phyloP scores from a whole-genome alignment of 2,797 vertebrate species.

The Muraenolepis orangiensis region DNA sequence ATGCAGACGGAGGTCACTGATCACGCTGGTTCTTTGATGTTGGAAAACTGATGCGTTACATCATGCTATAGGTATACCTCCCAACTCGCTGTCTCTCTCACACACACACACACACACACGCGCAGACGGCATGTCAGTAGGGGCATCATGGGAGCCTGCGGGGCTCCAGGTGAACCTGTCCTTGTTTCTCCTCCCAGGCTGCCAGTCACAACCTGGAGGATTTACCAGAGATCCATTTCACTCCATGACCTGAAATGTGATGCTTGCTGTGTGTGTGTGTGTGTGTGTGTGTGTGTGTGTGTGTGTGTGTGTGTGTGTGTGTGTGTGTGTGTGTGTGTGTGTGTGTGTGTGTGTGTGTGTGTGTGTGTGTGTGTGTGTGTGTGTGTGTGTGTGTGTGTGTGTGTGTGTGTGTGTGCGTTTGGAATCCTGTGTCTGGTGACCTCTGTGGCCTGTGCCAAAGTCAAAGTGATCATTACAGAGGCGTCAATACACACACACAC shows the following conservation, averaged over 20 bases:
- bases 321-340: slow-evolving; percentile 12
- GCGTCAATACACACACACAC: slow-evolving; percentile 14
- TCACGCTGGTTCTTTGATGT: slow-evolving; percentile 37
- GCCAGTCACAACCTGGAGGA: slow-evolving; percentile 40
- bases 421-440: slow-evolving; percentile 22
- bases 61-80: slow-evolving; percentile 4
- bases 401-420: slow-evolving; percentile 1
- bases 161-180: slow-evolving; percentile 13
- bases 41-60: slow-evolving; percentile 27
- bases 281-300: slow-evolving; percentile 6
- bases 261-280: slow-evolving; percentile 24
- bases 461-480: slow-evolving; percentile 51
- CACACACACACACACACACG: background rate
- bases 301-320: slow-evolving; percentile 15
- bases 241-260: slow-evolving; percentile 36
- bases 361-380: slow-evolving; percentile 12
- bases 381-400: slow-evolving; percentile 20
- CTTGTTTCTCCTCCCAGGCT: slow-evolving; percentile 37
- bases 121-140: slow-evolving; percentile 3
- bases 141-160: background rate
- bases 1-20: slow-evolving; percentile 10
- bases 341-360: slow-evolving; percentile 15
- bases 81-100: slow-evolving; percentile 1
- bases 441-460: slow-evolving; percentile 44
- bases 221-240: slow-evolving; percentile 56